These are phyloP conservation scores for Habrosyne pyritoides DNA, from an alignment of 2,888 invertebrate genomes.

Conservation along the genomic window DNA sequence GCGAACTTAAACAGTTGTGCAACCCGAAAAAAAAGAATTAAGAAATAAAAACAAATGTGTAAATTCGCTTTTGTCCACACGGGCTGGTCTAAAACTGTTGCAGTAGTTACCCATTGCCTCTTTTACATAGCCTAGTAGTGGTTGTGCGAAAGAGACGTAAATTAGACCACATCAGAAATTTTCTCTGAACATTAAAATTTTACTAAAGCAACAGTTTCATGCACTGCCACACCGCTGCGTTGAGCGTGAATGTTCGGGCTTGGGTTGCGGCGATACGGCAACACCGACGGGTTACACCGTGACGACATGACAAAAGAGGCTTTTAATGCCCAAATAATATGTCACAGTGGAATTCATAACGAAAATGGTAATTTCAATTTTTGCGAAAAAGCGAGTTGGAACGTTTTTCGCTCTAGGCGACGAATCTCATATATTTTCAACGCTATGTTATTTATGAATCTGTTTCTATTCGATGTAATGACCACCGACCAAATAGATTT, in stretches of 20 bases:
- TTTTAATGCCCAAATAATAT: background rate
- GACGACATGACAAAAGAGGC: background rate
- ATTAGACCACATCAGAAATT: background rate
- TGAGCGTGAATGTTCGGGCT: conserved; percentile 83
- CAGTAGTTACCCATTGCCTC: conserved; percentile 18
- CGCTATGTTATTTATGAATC: too few relatives aligned
- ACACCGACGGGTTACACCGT: background rate
- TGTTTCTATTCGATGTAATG: too few relatives aligned
- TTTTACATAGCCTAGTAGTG: conserved; percentile 13
- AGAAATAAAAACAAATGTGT: background rate
- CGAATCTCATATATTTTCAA: too few relatives aligned
- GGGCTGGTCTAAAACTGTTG: conserved; percentile 36
- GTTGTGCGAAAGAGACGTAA: background rate
- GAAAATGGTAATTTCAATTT: background rate
- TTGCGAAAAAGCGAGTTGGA: background rate
- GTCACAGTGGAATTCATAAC: background rate
- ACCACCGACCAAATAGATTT: too few relatives aligned
- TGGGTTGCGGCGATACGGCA: conserved; percentile 68
- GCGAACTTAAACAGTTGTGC: conserved; percentile 1
- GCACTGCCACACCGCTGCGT: conserved; percentile 61
- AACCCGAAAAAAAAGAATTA: background rate
- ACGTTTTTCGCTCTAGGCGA: background rate
- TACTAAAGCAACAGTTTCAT: conserved; percentile 7
- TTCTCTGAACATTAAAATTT: background rate
- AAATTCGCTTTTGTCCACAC: conserved; percentile 25